These are phyloP conservation scores for Brachionus sp. DNA, from an alignment of 1,140 invertebrate species.

Conservation along the genomic window DNA sequence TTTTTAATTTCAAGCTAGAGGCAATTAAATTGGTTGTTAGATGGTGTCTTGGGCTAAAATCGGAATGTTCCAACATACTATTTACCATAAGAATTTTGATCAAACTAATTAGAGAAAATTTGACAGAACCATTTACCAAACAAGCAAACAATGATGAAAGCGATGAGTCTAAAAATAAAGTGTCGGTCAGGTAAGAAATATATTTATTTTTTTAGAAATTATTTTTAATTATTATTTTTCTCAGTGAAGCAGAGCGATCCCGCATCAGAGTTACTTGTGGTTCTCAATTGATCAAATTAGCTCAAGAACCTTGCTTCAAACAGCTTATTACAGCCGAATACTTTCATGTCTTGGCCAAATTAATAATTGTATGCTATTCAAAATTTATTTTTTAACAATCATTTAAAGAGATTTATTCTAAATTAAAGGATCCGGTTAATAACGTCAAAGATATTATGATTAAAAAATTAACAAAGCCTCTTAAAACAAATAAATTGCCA, in stretches of 20 bases:
- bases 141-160: conserved; percentile 48
- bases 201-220: not conserved
- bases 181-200: not conserved
- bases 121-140: conserved; percentile 69
- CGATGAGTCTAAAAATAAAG: conserved; percentile 19
- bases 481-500: conserved; percentile 68
- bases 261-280: conserved; percentile 84
- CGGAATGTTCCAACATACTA: conserved; percentile 74
- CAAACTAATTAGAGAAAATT: conserved; percentile 81
- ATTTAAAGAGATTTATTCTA: conserved; percentile 58
- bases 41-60: conserved; percentile 86
- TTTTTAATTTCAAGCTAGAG: conserved; percentile 64
- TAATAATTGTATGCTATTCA: conserved; percentile 73
- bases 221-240: conserved; percentile 47
- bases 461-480: conserved; percentile 83
- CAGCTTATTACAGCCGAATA: conserved; percentile 89
- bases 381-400: conserved; percentile 10
- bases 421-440: conserved; percentile 70
- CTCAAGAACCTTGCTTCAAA: conserved; percentile 88
- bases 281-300: conserved; percentile 89
- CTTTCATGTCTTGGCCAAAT: conserved; percentile 83
- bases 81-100: conserved; percentile 88
- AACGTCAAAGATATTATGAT: conserved; percentile 86
- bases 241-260: conserved; percentile 83
- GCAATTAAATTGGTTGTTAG: conserved; percentile 91